phyloP scores from a whole-genome alignment of 2,113 vertebrate species.

The Chrysemys picta region DNA sequence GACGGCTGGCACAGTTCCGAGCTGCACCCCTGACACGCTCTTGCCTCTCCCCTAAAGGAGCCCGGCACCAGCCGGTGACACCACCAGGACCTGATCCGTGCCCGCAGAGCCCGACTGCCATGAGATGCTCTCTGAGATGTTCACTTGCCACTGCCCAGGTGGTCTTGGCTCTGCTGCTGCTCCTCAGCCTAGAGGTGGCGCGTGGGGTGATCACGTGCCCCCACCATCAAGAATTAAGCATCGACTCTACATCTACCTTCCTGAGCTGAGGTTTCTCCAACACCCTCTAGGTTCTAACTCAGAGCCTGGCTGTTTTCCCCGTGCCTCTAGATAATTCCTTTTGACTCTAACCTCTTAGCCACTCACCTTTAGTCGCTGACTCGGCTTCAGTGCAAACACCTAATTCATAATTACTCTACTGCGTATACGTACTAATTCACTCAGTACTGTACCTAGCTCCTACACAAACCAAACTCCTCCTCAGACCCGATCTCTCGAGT shows the following conservation, averaged over 20 bases:
- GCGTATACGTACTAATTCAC: neutral
- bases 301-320: neutral
- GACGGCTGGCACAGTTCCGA: neutral
- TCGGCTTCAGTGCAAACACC: accelerated
- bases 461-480: neutral
- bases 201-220: neutral
- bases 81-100: neutral
- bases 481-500: neutral
- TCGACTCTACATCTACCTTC: neutral
- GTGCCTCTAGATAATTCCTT: neutral
- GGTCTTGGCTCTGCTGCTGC: no score
- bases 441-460: neutral
- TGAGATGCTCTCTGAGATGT: neutral
- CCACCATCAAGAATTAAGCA: neutral
- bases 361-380: neutral
- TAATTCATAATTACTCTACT: neutral
- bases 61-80: neutral
- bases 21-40: neutral
- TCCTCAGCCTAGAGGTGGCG: neutral
- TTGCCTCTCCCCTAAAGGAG: neutral
- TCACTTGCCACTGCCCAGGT: neutral
- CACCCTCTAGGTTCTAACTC: neutral
- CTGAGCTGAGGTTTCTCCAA: neutral
- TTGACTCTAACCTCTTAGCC: neutral
- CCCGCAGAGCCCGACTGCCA: neutral